Evolutionary conservation across 1,140 invertebrate genomes (phyloP).

Genomic region (Drosophila equinoxialis): DNA sequence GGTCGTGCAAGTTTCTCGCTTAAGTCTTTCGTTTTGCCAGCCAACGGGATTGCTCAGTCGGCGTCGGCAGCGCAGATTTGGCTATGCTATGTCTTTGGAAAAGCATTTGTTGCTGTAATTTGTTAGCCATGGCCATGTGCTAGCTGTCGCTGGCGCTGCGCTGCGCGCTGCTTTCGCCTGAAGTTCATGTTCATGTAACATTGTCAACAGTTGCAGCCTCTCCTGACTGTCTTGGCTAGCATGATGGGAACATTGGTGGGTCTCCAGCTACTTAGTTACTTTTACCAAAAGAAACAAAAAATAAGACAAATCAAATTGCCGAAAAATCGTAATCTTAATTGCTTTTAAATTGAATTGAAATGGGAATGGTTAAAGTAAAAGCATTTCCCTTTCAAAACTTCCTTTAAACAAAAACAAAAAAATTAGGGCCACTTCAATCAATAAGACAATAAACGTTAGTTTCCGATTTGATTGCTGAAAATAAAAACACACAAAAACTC

Average conservation of each 20-base stretch:
- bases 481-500: background rate
- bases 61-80: slow-evolving; percentile 22
- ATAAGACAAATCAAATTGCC: slow-evolving; percentile 24
- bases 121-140: slow-evolving; percentile 43
- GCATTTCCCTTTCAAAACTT: slow-evolving; percentile 69
- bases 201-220: slow-evolving; percentile 71
- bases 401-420: background rate
- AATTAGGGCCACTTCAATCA: background rate
- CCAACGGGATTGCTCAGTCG: slow-evolving; percentile 69
- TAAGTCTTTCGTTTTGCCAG: slow-evolving; percentile 81
- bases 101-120: slow-evolving; percentile 74
- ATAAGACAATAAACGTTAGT: background rate
- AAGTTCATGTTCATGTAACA: slow-evolving; percentile 81
- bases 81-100: slow-evolving; percentile 43
- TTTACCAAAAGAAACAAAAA: slow-evolving; percentile 54
- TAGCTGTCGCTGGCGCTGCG: slow-evolving; percentile 31
- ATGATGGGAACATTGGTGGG: slow-evolving; percentile 42
- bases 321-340: slow-evolving; percentile 74
- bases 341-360: slow-evolving; percentile 70
- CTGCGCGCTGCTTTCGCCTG: slow-evolving; percentile 69
- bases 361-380: slow-evolving; percentile 64
- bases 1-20: slow-evolving; percentile 81
- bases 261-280: slow-evolving; percentile 40
- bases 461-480: slow-evolving; percentile 5
- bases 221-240: slow-evolving; percentile 21